phyloP scores from a whole-genome alignment of 2,888 invertebrate genomes.

The Agrilus biguttatus region DNA sequence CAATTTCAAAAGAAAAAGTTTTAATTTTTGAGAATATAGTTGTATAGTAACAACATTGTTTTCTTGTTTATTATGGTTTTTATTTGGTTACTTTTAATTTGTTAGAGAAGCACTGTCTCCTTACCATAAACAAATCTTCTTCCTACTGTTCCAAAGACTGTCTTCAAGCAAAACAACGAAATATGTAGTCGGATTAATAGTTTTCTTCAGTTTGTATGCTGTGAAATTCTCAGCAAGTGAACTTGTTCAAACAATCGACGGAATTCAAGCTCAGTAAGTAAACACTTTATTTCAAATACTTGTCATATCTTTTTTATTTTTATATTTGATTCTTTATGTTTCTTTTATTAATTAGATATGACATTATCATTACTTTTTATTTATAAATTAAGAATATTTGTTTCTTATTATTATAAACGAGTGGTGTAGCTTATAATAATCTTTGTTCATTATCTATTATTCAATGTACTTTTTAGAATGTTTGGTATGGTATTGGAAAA shows the following conservation, averaged over 20 bases:
- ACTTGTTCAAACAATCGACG: slow-evolving; percentile 67
- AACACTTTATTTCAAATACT: slow-evolving; percentile 1
- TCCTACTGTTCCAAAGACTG: slow-evolving; percentile 84
- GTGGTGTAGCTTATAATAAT: too few relatives aligned
- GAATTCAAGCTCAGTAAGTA: slow-evolving; percentile 69
- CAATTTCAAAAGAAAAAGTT: too few relatives aligned
- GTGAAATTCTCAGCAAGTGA: slow-evolving; percentile 63
- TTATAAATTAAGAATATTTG: too few relatives aligned
- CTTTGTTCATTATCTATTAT: background rate
- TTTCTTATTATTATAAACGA: too few relatives aligned
- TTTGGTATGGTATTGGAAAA: slow-evolving; percentile 93
- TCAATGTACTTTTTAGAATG: slow-evolving; percentile 45
- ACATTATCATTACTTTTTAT: too few relatives aligned
- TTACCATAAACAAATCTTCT: slow-evolving; percentile 77
- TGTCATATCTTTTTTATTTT: background rate
- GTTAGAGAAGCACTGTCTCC: slow-evolving; percentile 54
- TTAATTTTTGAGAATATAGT: too few relatives aligned
- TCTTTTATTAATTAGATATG: background rate
- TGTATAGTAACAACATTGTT: too few relatives aligned
- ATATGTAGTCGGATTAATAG: slow-evolving; percentile 78
- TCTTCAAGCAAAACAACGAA: slow-evolving; percentile 91
- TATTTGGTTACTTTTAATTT: background rate
- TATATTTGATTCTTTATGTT: too few relatives aligned
- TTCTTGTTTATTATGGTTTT: background rate
- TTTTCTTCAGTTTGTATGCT: slow-evolving; percentile 79